phyloP scores from a whole-genome alignment of 2,797 vertebrate genomes.

The Dendrocincla tyrannina region DNA sequence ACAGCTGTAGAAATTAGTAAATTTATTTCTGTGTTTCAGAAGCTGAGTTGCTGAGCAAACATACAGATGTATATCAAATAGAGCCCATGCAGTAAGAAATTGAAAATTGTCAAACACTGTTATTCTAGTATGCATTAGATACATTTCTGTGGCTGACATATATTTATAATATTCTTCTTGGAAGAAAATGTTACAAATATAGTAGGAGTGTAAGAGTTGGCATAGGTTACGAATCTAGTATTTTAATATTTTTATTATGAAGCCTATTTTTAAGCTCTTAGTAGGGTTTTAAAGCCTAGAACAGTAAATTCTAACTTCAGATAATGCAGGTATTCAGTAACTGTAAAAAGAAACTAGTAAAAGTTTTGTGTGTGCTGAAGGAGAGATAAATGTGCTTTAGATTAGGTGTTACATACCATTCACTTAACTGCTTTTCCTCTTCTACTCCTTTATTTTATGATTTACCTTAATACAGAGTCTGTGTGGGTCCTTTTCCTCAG shows the following conservation, averaged over 20 bases:
- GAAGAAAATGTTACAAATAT: background rate
- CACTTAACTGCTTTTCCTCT: background rate
- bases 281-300: background rate
- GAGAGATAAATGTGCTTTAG: constrained; percentile 4
- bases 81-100: background rate
- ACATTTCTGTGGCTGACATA: background rate
- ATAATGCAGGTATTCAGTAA: background rate
- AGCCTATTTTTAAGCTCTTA: background rate
- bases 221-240: background rate
- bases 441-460: background rate
- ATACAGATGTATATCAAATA: background rate
- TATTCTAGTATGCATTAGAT: background rate
- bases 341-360: background rate
- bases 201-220: background rate
- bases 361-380: constrained; percentile 4
- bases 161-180: background rate
- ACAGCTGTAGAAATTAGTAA: background rate
- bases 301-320: background rate
- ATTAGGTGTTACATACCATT: background rate
- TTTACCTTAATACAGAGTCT: background rate
- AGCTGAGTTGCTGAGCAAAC: background rate
- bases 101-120: background rate
- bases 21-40: background rate
- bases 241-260: background rate
- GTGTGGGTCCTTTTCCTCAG: background rate